Base-by-base conservation (phyloP, 2,888 invertebrate genomes). In the Hyles lineata region DNA sequence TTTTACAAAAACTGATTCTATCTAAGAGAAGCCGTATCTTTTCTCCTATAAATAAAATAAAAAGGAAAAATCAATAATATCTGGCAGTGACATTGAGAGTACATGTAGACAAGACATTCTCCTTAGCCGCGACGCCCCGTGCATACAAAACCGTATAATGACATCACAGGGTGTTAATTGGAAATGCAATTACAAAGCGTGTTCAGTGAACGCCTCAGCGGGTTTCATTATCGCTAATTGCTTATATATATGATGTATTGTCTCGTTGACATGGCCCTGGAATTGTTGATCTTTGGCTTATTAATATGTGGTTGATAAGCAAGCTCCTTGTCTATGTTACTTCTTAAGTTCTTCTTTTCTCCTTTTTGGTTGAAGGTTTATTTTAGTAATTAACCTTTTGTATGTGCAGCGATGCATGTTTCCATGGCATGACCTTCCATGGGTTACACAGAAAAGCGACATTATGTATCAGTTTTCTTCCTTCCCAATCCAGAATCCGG, bases 81-180 rank as follows among this genome's bases (percentile, higher is more conserved):
- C 63, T 63, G 63, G 35, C 63, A 35, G 32, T 35, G 63, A 63
- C 63, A 63, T 35, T 63, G 11, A n/a, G n/a, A 7, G n/a, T 11
- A 63, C 35, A n/a, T n/a, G 9, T 11, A 21, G 43, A 43, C 63
- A 67, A 43, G 17, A 23, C 67, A 15, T 15, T 43, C 43, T 43
- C 43, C 15, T 43, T 43, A 43, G 19, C 17, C 15, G 60, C 50
- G 19, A 15, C 21, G 21, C 62, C 32, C 3, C 21, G 21, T 55
- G 32, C 43, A 52, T 55, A 23, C 52, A 21, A 52, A 71, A 52
- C 32, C 32, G 71, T 35, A 32, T 62, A 63, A 55, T 55, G 29
- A 71, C 29, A 72, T 43, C 32, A 32, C 15, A 62, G 23, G 25
- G 62, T 63, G 71, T 43, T 72, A 58, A 72, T 72, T 72, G 72